phyloP scores from a whole-genome alignment of 2,113 vertebrate genomes.

The Riparia riparia region DNA sequence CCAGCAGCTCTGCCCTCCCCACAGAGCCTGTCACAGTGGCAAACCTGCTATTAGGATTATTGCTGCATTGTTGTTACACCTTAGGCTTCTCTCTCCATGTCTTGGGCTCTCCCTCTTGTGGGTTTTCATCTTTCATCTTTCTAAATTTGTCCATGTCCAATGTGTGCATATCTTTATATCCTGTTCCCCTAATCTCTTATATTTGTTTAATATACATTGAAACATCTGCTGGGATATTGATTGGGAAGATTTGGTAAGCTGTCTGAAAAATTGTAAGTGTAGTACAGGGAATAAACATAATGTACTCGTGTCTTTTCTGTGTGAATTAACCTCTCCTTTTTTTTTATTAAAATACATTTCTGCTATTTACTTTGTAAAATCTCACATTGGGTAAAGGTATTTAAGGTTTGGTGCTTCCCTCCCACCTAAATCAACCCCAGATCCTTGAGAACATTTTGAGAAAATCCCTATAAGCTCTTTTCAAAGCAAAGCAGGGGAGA shows the following conservation, averaged over 20 bases:
- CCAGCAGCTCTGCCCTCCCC: not conserved
- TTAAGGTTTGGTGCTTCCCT: not conserved
- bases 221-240: not conserved
- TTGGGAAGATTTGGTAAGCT: not conserved
- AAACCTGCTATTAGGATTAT: not conserved
- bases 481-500: not conserved
- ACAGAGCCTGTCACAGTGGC: fast-evolving
- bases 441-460: not conserved
- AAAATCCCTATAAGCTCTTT: not conserved
- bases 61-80: not conserved
- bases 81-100: not conserved
- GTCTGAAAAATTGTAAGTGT: not conserved
- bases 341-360: not conserved
- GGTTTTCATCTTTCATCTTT: not conserved
- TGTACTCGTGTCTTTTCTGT: not conserved
- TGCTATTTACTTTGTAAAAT: slow-evolving; percentile 14
- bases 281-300: not conserved
- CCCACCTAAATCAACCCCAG: not conserved
- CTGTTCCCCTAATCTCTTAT: not conserved
- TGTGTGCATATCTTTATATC: not conserved
- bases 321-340: not conserved
- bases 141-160: not conserved
- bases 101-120: not conserved
- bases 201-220: not conserved
- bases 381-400: not conserved